Base-by-base conservation (phyloP, 2,888 invertebrate genomes). In the Muschampia plurimacula region DNA sequence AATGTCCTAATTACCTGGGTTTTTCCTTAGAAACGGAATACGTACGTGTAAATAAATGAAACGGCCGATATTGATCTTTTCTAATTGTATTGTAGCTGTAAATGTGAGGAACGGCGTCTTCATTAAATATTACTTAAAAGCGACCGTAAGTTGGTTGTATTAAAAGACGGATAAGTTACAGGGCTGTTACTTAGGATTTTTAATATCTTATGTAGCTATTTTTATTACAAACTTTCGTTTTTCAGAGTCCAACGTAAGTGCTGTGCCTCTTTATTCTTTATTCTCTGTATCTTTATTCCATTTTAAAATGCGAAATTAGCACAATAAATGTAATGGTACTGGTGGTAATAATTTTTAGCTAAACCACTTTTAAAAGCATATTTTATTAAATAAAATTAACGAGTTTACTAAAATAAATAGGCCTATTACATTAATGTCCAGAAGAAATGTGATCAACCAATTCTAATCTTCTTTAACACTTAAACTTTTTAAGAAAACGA, bases 71-170 rank as follows among this genome's bases (percentile, higher is more conserved):
- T 92, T 90, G 92, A 91, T 91, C 90, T 88, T 86, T 89, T 90
- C 87, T 90, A 91, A 91, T 91, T 90, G 86, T 89, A 84, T 86
- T 86, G 84, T 84, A 85, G 82, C 84, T 83, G 81, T 83, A 80
- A 85, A 86, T 81, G 87, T 84, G 86, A 81, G 79, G 83, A 84
- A 80, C 82, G 77, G 84, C 80, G 83, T 80, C 79, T 83, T 89
- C 91, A 92, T 92, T 88, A 92, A 92, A 90, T 92, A 92, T 92
- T 92, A 84, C 86, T 87, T 83, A 82, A 86, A 86, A 86, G 82
- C 86, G 79, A 78, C 84, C 81, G 85, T 84, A 85, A 88, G 86
- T 86, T 87, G 89, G 88, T 84, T 80, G 81, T 82, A 79, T 76
- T 80, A 83, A 85, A 78, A 82, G 81, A 81, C 77, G 76, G n/a